phyloP scores from a whole-genome alignment of 2,113 vertebrate genomes.

The Prionailurus viverrinus region DNA sequence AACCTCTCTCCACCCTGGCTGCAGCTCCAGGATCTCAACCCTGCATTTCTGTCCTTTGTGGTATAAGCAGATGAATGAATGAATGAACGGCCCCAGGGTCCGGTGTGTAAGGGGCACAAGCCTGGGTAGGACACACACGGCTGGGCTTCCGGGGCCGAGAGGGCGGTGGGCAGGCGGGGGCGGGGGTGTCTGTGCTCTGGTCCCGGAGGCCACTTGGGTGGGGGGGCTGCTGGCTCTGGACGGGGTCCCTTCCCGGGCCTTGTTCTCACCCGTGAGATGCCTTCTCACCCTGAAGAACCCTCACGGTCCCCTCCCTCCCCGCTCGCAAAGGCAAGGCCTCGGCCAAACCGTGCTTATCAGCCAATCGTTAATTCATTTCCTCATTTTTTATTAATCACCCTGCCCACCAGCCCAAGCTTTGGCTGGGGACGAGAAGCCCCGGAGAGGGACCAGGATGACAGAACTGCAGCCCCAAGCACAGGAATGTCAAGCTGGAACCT shows the following conservation, averaged over 20 bases:
- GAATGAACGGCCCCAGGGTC: not conserved
- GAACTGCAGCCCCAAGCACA: not conserved
- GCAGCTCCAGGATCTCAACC: not conserved
- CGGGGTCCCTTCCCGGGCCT: not conserved
- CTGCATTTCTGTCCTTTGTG: not conserved
- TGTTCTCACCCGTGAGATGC: not conserved
- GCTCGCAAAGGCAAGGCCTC: not conserved
- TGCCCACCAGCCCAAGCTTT: not conserved
- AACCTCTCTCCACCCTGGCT: not conserved
- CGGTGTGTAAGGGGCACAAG: rapidly evolving
- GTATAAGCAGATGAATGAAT: too few species aligned
- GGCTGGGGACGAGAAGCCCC: not conserved
- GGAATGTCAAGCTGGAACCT: rapidly evolving
- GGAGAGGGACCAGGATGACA: not conserved
- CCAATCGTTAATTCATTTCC: not conserved
- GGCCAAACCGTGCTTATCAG: not conserved
- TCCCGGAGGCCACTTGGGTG: not conserved
- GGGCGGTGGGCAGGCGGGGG: rapidly evolving
- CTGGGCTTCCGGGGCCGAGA: not conserved
- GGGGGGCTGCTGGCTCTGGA: not conserved
- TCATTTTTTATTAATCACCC: not conserved
- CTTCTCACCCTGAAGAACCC: not conserved
- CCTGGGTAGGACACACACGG: not conserved
- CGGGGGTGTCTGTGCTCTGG: not conserved
- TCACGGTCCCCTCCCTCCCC: not conserved